Evolutionary conservation across 2,797 vertebrate genomes (phyloP).

Genomic region (Sphaeramia orbicularis): DNA sequence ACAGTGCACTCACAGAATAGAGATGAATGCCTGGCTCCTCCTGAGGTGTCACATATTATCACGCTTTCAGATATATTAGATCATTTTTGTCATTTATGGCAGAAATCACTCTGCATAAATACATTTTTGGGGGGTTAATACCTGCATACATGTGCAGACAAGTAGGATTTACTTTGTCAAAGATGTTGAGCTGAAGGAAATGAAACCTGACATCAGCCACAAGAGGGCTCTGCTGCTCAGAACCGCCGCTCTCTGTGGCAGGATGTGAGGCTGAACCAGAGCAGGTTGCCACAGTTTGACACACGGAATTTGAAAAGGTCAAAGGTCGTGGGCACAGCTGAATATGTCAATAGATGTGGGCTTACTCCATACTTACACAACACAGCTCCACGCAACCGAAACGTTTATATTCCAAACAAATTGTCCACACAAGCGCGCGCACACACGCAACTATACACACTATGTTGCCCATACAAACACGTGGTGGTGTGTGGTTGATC

Average conservation of each 20-base stretch:
- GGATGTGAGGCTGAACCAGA: conserved; percentile 14
- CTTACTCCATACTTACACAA: neutral
- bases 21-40: neutral
- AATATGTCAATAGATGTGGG: conserved; percentile 23
- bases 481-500: neutral
- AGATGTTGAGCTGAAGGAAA: neutral
- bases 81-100: neutral
- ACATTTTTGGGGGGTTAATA: too few relatives aligned
- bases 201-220: conserved; percentile 33
- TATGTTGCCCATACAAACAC: neutral
- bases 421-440: neutral
- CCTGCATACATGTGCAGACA: neutral
- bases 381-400: neutral
- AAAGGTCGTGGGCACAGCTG: conserved; percentile 19
- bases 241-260: neutral
- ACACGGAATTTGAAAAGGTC: conserved; percentile 22
- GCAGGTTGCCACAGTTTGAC: conserved; percentile 36
- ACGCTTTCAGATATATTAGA: neutral
- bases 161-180: neutral
- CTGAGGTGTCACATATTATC: neutral
- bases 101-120: neutral
- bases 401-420: conserved; percentile 40
- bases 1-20: neutral
- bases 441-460: conserved; percentile 1
- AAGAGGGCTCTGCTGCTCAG: conserved; percentile 63